Base-by-base conservation (phyloP, 2,888 invertebrate species). In the Cephus runcator region DNA sequence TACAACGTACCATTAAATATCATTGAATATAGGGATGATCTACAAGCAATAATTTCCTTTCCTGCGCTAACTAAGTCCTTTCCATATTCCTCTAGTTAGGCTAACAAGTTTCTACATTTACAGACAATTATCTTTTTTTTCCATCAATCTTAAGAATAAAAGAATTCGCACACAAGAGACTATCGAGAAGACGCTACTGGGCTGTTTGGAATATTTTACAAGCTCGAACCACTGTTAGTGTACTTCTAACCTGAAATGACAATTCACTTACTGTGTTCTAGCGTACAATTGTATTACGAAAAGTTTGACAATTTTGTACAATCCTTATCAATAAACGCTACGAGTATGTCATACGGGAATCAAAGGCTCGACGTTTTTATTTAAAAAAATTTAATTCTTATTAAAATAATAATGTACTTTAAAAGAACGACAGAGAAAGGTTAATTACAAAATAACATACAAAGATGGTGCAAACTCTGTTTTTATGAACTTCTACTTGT, bases 41-140 rank as follows among this genome's bases (percentile, higher is more conserved):
- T 82, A 80, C 71, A 75, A 80, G 77, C 79, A 56, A 79, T 78
- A 80, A 76, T 82, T 77, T 73, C 77, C 74, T 34, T 77, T 79
- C 79, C 15, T 77, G 78, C 75, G 75, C 34, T 34, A 76, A 31
- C 71, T 74, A 76, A 76, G 73, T 23, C 23, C 56, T 56, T 56
- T 56, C 56, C 56, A 56, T 56, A 79, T 77, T 75, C 69, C 35
- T 77, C 78, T 83, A 83, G 81, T 82, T 82, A 84, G 81, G 82
- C 81, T 83, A 83, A 81, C 74, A 73, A 36, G 69, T 75, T 76
- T 74, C 76, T 56, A 77, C 74, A 34, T 35, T 69, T 69, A 78
- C 80, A 79, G 73, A 78, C 75, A 73, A 34, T 77, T 68, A 74
- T 69, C 56, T 74, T 73, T 30, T 77, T 73, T 75, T 79, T 34